Percentiles rank a stretch among this genome's conserved stretches.
These are phyloP conservation scores for Periophthalmus modestus DNA, from an alignment of 2,113 vertebrate genomes.

Conservation along the genomic window DNA sequence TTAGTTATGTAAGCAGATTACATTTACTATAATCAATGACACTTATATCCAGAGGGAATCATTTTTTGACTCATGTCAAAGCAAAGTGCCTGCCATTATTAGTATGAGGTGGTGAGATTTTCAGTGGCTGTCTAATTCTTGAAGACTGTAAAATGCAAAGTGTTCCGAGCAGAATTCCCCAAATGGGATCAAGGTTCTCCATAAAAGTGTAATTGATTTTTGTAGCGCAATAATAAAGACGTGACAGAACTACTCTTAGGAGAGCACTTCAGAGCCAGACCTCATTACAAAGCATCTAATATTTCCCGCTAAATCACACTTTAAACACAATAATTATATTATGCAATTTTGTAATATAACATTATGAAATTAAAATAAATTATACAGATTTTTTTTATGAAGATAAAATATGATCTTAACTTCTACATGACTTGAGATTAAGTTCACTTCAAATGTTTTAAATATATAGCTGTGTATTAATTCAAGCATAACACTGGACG, in stretches of 20 bases:
- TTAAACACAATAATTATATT: slow-evolving; percentile 52
- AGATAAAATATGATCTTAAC: not conserved
- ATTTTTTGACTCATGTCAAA: slow-evolving; percentile 1
- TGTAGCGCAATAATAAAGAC: slow-evolving; percentile 64
- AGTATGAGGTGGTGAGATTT: not conserved
- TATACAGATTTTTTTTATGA: not conserved
- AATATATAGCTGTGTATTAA: no score
- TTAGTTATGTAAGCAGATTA: not conserved
- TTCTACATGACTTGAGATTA: no score
- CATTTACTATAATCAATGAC: not conserved
- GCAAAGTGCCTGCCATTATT: not conserved
- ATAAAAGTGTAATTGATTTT: slow-evolving; percentile 70
- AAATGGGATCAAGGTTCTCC: slow-evolving; percentile 55
- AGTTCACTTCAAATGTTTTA: no score
- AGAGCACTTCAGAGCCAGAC: slow-evolving; percentile 53
- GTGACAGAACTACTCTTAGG: slow-evolving; percentile 49
- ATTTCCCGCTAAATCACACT: slow-evolving; percentile 41
- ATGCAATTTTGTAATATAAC: slow-evolving; percentile 38
- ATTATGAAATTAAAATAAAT: slow-evolving; percentile 3
- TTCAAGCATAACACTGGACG: no score
- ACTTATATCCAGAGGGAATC: not conserved
- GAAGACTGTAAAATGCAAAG: slow-evolving; percentile 52
- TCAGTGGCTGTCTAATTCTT: slow-evolving; percentile 29
- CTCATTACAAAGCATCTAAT: slow-evolving; percentile 55
- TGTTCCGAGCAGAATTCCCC: slow-evolving; percentile 54